Percentiles rank a stretch among this genome's conserved stretches.
Evolutionary conservation across 1,140 invertebrate genomes (phyloP).

Genomic region (Bradysia coprophila): DNA sequence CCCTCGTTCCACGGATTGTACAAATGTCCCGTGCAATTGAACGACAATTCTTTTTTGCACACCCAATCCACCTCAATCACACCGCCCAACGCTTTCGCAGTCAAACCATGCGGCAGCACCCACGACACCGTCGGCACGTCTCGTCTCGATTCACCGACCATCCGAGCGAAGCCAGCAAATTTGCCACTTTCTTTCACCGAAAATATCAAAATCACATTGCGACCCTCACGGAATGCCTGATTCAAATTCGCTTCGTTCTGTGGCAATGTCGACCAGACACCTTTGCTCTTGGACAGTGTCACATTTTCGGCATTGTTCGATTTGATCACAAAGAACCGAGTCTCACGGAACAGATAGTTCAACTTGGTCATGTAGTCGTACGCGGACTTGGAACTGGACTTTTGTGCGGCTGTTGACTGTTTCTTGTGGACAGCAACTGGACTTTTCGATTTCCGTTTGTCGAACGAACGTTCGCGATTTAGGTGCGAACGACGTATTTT

Average conservation of each 20-base stretch:
- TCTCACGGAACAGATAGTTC: constrained; percentile 88
- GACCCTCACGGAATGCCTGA: constrained; percentile 76
- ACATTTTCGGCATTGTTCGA: constrained; percentile 97
- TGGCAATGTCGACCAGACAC: constrained; percentile 93
- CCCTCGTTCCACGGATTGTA: constrained; percentile 98
- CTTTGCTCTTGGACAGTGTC: constrained; percentile 81
- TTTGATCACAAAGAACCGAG: constrained; percentile 93
- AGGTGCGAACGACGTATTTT: constrained; percentile 27
- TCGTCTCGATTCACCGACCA: constrained; percentile 71
- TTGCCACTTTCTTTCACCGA: constrained; percentile 96
- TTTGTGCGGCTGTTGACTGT: constrained; percentile 23
- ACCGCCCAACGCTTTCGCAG: constrained; percentile 79
- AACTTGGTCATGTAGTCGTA: constrained; percentile 78
- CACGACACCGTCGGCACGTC: constrained; percentile 81
- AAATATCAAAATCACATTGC: constrained; percentile 91
- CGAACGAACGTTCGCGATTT: constrained; percentile 28
- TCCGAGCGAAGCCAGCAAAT: constrained; percentile 78
- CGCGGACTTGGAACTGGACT: constrained; percentile 34
- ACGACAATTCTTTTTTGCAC: constrained; percentile 83
- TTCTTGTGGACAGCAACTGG: constrained; percentile 27
- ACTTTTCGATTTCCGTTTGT: constrained; percentile 5
- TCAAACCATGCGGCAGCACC: constrained; percentile 89
- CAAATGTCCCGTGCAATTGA: constrained; percentile 78
- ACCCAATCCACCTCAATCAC: constrained; percentile 96
- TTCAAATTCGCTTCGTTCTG: constrained; percentile 94